phyloP scores from a whole-genome alignment of 1,140 invertebrate genomes.

The Acromyrmex echinatior region DNA sequence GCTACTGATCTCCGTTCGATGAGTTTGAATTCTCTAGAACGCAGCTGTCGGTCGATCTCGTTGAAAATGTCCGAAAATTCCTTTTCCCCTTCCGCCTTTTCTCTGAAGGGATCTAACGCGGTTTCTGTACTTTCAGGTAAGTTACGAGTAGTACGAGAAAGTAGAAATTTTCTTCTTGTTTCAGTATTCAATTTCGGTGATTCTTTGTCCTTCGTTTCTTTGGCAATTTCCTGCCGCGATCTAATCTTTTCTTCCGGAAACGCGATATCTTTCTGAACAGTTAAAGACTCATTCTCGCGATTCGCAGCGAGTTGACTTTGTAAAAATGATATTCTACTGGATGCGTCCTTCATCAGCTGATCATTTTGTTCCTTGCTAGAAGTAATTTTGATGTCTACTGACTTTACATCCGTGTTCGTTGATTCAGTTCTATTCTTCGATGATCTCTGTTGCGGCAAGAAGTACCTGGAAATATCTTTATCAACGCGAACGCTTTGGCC shows the following conservation, averaged over 20 bases:
- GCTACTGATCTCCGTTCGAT: slow-evolving; percentile 39
- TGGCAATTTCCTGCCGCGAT: slow-evolving; percentile 35
- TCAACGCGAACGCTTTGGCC: slow-evolving; percentile 54
- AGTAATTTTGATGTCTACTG: neutral
- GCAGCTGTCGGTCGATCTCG: slow-evolving; percentile 81
- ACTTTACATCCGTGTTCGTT: slow-evolving; percentile 1
- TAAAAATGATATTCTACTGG: slow-evolving; percentile 71
- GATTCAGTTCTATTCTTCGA: slow-evolving; percentile 28
- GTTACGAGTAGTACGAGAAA: slow-evolving; percentile 33
- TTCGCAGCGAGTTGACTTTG: slow-evolving; percentile 72
- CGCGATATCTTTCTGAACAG: neutral
- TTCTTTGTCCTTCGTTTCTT: slow-evolving; percentile 37
- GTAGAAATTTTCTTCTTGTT: slow-evolving; percentile 36
- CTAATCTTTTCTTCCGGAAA: slow-evolving; percentile 40
- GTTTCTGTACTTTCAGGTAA: slow-evolving; percentile 21
- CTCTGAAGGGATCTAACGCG: slow-evolving; percentile 24
- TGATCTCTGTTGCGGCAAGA: slow-evolving; percentile 68
- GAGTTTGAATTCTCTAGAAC: slow-evolving; percentile 72
- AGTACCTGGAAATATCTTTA: slow-evolving; percentile 81
- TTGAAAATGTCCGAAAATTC: slow-evolving; percentile 83
- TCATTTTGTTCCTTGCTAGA: slow-evolving; percentile 66
- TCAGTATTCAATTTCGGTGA: slow-evolving; percentile 52
- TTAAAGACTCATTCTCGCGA: slow-evolving; percentile 56
- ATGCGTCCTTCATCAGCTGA: slow-evolving; percentile 60
- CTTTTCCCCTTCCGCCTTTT: slow-evolving; percentile 65